These are phyloP conservation scores for Bothrops alternatus DNA, from an alignment of 2,797 vertebrate species.

Conservation along the genomic window DNA sequence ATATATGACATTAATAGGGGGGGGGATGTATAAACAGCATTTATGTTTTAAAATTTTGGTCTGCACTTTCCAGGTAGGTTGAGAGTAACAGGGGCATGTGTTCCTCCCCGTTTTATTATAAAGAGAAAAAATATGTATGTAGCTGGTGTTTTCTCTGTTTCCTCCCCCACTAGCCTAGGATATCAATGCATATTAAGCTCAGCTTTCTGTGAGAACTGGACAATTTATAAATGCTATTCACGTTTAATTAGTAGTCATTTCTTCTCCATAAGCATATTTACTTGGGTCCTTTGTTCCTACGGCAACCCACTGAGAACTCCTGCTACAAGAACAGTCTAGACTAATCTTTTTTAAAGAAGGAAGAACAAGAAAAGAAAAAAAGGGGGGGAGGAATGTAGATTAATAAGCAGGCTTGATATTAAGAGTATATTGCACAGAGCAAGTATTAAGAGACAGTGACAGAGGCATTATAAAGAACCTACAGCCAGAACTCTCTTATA, in stretches of 20 bases:
- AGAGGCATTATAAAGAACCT: conserved; percentile 55
- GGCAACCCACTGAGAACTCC: conserved; percentile 85
- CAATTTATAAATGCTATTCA: conserved; percentile 75
- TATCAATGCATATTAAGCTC: conserved; percentile 53
- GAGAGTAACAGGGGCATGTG: conserved; percentile 20
- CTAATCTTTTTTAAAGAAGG: conserved; percentile 52
- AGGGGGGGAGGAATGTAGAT: conserved; percentile 75
- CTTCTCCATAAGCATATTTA: conserved; percentile 86
- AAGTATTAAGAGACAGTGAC: conserved; percentile 45
- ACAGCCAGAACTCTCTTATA: conserved; percentile 66
- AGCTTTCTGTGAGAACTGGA: conserved; percentile 60
- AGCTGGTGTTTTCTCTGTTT: conserved; percentile 33
- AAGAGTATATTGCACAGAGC: conserved; percentile 68
- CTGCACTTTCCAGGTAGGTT: conserved; percentile 27
- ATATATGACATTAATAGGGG: conserved; percentile 34
- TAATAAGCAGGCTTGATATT: conserved; percentile 83
- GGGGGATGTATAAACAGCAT: conserved; percentile 40
- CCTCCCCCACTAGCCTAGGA: conserved; percentile 23
- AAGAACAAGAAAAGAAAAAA: conserved; percentile 29
- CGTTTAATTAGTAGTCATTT: conserved; percentile 86
- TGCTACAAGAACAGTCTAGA: conserved; percentile 69
- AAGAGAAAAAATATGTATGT: background rate
- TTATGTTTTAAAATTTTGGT: conserved; percentile 56
- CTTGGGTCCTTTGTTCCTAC: conserved; percentile 85
- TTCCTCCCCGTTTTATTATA: background rate